These are phyloP conservation scores for Rhopilema esculentum DNA, from an alignment of 30 jellyfish, hydroid and myxozoan genomes.

Conservation along the genomic window DNA sequence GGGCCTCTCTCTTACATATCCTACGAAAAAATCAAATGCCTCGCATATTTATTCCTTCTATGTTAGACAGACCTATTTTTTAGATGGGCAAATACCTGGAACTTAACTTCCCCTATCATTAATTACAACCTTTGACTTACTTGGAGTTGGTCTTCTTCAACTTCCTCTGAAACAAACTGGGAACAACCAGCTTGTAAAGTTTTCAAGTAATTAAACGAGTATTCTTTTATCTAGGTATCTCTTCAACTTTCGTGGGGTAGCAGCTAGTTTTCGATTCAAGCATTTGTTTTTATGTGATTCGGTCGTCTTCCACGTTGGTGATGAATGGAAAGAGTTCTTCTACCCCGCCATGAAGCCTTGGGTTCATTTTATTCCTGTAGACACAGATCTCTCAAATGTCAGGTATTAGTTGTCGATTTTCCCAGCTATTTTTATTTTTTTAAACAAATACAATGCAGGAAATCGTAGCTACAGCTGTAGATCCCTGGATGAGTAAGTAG, in stretches of 20 bases:
- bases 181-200: background rate
- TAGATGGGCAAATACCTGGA: no score
- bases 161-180: no score
- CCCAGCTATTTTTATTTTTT: background rate
- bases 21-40: no score
- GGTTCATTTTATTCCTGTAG: conserved; percentile 91
- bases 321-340: conserved; percentile 88
- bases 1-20: no score
- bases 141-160: no score
- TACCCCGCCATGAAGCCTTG: conserved; percentile 92
- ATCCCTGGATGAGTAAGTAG: no score
- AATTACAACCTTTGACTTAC: no score
- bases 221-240: conserved; percentile 59
- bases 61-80: no score
- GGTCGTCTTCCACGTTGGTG: conserved; percentile 89
- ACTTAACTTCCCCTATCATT: no score
- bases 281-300: conserved; percentile 87
- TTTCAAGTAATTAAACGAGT: background rate
- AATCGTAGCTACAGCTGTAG: no score
- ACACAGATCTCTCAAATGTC: conserved; percentile 68
- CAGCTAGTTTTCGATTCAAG: conserved; percentile 95
- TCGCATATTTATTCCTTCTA: no score
- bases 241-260: conserved; percentile 95
- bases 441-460: background rate
- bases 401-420: no score